Evolutionary conservation across 1,140 invertebrate genomes (phyloP), one percentile per base, ranked within the genome.

Genomic region (Zaprionus ornatus): DNA sequence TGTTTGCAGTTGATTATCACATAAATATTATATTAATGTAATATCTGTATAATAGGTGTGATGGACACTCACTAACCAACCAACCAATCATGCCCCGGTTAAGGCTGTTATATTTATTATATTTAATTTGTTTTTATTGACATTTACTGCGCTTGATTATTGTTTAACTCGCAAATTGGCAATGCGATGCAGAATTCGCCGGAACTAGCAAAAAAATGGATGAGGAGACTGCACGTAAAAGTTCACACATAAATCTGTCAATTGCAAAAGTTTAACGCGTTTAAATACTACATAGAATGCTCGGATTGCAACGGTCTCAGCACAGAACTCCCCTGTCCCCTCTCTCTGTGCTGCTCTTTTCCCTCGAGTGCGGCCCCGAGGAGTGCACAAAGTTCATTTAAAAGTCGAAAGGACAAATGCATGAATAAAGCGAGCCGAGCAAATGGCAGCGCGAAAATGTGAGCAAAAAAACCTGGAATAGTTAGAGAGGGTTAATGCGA

Each of bases 351-450:
- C 50, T 32, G 32, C 10, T 29, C n/a, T 45, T 17, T 32, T 23
- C 77, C 66, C 57, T 77, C 54, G 60, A 78, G 77, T 69, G 74
- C 45, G 25, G 48, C 50, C 50, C 35, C n/a, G n/a, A 45, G 52
- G 37, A 68, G 54, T 50, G 77, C 7, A 45, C 80, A 84, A 80
- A 88, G 84, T 87, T 87, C 84, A 88, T 87, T 87, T 88, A 84
- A 87, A 90, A 87, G 84, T 87, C 84, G 71, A 84, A 79, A 84
- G 80, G 85, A 83, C 80, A 84, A 87, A 84, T 90, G 77, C 88
- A 84, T 88, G 85, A 82, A 87, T 82, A 87, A 87, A 81, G 55
- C 63, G 81, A 73, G 62, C 56, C 60, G 27, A 55, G 75, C 59
- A 74, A 80, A 77, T 64, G 59, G 54, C 66, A 69, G 56, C 50